These are phyloP conservation scores for Brenthis daphne DNA, from an alignment of 2,888 invertebrate species.

Conservation along the genomic window DNA sequence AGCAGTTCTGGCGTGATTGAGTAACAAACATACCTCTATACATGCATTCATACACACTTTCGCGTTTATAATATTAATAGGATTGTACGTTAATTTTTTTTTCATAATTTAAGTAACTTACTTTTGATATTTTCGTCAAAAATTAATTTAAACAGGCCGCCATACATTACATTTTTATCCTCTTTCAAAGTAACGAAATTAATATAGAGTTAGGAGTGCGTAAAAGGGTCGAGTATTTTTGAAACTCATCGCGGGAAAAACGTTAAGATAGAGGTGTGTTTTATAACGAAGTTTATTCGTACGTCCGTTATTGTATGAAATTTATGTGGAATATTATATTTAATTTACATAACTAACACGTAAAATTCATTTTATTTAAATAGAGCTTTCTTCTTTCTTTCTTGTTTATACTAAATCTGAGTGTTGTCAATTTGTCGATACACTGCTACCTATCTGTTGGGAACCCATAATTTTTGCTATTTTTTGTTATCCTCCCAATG, in stretches of 20 bases:
- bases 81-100: not conserved
- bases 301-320: not conserved
- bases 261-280: not conserved
- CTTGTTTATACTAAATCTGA: too few relatives aligned
- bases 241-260: constrained; percentile 10
- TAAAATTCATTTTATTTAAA: too few relatives aligned
- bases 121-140: not conserved
- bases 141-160: constrained; percentile 3
- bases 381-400: too few relatives aligned
- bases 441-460: too few relatives aligned
- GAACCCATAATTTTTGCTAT: too few relatives aligned
- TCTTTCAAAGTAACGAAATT: constrained; percentile 16
- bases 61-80: too few relatives aligned
- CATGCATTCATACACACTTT: too few relatives aligned
- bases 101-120: not conserved
- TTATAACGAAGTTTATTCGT: not conserved
- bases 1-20: too few relatives aligned
- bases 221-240: constrained; percentile 22
- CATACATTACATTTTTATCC: constrained; percentile 1
- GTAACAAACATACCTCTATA: too few relatives aligned
- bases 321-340: not conserved
- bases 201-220: constrained; percentile 15
- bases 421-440: too few relatives aligned
- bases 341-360: too few relatives aligned
- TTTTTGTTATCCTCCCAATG: too few relatives aligned